phyloP scores from a whole-genome alignment of 2,888 invertebrate species.

The Brassicogethes aeneus region DNA sequence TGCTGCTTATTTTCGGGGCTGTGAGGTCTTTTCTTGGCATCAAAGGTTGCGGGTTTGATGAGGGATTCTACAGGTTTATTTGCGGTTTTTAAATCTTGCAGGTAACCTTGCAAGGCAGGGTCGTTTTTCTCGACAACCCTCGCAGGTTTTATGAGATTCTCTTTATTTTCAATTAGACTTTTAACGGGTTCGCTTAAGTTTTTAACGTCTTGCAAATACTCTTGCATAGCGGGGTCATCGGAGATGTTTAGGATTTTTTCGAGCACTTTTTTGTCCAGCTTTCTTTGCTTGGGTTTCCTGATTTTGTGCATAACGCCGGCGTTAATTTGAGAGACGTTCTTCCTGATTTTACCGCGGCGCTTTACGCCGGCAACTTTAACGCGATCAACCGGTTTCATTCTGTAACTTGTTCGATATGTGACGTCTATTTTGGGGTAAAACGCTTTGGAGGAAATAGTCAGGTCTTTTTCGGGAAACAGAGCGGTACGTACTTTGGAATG shows the following conservation, averaged over 20 bases:
- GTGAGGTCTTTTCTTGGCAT: slow-evolving; percentile 9
- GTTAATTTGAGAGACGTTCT: slow-evolving; percentile 51
- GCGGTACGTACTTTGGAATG: slow-evolving; percentile 36
- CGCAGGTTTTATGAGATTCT: slow-evolving; percentile 6
- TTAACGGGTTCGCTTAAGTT: slow-evolving; percentile 14
- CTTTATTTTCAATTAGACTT: slow-evolving; percentile 8
- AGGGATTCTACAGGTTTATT: slow-evolving; percentile 1
- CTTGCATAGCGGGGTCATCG: slow-evolving; percentile 22
- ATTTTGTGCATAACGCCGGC: slow-evolving; percentile 57
- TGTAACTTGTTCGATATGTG: slow-evolving; percentile 7
- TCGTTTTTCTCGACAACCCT: slow-evolving; percentile 10
- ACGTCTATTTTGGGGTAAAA: slow-evolving; percentile 43
- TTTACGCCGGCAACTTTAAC: slow-evolving; percentile 6
- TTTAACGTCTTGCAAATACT: slow-evolving; percentile 20
- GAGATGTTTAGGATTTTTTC: slow-evolving; percentile 27
- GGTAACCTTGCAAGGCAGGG: slow-evolving; percentile 21
- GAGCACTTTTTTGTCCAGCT: slow-evolving; percentile 19
- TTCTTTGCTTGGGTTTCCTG: slow-evolving; percentile 49
- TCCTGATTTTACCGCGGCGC: neutral
- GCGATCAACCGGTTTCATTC: slow-evolving; percentile 6
- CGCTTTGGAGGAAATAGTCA: slow-evolving; percentile 44
- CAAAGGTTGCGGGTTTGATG: slow-evolving; percentile 5
- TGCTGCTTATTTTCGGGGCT: slow-evolving; percentile 5
- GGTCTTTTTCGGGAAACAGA: slow-evolving; percentile 36
- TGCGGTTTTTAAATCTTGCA: slow-evolving; percentile 11